These are phyloP conservation scores for Orthonyx spaldingii DNA, from an alignment of 2,113 vertebrate species.

Conservation along the genomic window DNA sequence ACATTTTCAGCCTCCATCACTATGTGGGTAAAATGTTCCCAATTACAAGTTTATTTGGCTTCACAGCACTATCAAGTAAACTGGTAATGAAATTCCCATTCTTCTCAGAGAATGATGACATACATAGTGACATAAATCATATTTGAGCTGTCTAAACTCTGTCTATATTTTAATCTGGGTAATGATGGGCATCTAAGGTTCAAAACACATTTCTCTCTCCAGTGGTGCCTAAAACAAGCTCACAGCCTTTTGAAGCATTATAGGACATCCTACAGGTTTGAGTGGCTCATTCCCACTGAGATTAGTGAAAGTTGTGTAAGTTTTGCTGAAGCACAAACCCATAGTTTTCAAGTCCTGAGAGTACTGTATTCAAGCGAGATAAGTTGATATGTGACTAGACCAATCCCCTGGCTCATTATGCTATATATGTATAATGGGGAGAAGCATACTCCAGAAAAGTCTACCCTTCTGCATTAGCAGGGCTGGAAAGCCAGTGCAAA, in stretches of 20 bases:
- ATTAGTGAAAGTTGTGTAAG: not conserved
- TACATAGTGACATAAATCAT: not conserved
- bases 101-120: not conserved
- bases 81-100: not conserved
- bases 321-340: not conserved
- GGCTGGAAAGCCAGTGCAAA: not conserved
- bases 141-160: not conserved
- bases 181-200: not conserved
- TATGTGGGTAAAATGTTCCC: not conserved
- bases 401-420: not conserved
- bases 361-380: not conserved
- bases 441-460: not conserved
- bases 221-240: not conserved
- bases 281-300: not conserved
- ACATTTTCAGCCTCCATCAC: not conserved
- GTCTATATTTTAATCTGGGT: not conserved
- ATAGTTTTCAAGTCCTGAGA: not conserved
- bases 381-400: not conserved
- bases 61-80: not conserved
- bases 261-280: not conserved
- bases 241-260: not conserved
- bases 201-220: not conserved
- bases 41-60: not conserved
- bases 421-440: not conserved
- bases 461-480: not conserved